These are phyloP conservation scores for Saimiri boliviensis DNA, from an alignment of 2,113 vertebrate species.

Conservation along the genomic window DNA sequence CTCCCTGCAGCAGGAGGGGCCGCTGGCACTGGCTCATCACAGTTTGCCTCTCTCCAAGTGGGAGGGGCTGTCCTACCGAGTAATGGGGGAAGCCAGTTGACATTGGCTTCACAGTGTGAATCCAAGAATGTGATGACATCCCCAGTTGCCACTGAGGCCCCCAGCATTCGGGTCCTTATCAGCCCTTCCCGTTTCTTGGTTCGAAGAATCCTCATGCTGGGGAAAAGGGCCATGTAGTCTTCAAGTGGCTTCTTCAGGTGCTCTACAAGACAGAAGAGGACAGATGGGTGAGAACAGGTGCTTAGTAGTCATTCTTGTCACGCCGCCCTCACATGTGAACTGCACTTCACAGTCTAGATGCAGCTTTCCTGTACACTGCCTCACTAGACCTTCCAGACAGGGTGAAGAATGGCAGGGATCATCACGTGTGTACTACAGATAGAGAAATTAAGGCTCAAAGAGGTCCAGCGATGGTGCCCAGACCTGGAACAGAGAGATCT, in stretches of 20 bases:
- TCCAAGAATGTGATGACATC: constrained; percentile 98
- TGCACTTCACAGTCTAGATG: neutral
- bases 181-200: constrained; percentile 96
- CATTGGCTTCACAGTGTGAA: constrained; percentile 97
- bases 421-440: neutral
- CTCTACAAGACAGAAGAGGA: constrained; percentile 77
- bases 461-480: neutral
- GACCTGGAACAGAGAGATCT: neutral
- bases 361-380: neutral
- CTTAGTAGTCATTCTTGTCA: neutral
- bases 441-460: neutral
- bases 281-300: neutral
- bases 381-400: neutral
- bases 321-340: neutral
- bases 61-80: constrained; percentile 85
- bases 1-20: neutral
- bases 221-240: constrained; percentile 93
- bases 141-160: constrained; percentile 90
- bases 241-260: constrained; percentile 95
- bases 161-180: constrained; percentile 95
- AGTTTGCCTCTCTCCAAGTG: neutral
- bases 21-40: neutral
- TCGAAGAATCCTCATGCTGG: constrained; percentile 93
- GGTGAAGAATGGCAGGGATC: neutral
- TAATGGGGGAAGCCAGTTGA: constrained; percentile 98